Percentiles rank a stretch among this genome's conserved stretches.
These are phyloP conservation scores for Corapipo altera DNA, from an alignment of 2,113 vertebrate species.

Conservation along the genomic window DNA sequence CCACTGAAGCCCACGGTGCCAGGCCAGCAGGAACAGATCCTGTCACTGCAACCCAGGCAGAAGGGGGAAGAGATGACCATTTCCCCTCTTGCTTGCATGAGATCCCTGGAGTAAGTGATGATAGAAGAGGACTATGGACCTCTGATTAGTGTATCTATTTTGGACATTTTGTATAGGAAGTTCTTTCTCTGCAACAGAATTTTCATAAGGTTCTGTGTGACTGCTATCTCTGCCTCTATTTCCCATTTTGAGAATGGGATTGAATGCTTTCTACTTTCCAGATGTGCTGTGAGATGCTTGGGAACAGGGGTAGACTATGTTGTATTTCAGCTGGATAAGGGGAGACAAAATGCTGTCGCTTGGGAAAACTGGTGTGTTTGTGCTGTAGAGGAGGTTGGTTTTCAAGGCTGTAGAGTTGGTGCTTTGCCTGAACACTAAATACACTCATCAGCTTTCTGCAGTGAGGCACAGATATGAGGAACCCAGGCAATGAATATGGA, in stretches of 20 bases:
- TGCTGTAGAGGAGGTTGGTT: not conserved
- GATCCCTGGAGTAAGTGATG: not conserved
- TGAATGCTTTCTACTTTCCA: not conserved
- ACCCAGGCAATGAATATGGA: not conserved
- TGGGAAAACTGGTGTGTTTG: not conserved
- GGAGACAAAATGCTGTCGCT: not conserved
- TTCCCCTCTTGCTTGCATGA: not conserved
- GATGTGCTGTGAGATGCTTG: not conserved
- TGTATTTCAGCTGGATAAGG: not conserved
- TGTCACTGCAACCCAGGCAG: not conserved
- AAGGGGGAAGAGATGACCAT: not conserved
- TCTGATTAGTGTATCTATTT: not conserved
- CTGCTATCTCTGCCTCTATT: not conserved
- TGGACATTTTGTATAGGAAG: not conserved
- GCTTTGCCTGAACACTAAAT: not conserved
- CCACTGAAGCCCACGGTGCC: not conserved
- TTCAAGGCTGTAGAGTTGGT: not conserved
- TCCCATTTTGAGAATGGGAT: not conserved
- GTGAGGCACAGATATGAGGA: accelerated
- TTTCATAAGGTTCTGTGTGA: not conserved
- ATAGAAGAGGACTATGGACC: not conserved
- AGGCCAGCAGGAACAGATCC: not conserved
- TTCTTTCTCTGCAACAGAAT: not conserved
- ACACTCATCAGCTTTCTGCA: not conserved
- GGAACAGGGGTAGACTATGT: not conserved